Evolutionary conservation across 2,113 vertebrate species (phyloP), one percentile per base, ranked within the genome.

Genomic region (Zonotrichia leucophrys): DNA sequence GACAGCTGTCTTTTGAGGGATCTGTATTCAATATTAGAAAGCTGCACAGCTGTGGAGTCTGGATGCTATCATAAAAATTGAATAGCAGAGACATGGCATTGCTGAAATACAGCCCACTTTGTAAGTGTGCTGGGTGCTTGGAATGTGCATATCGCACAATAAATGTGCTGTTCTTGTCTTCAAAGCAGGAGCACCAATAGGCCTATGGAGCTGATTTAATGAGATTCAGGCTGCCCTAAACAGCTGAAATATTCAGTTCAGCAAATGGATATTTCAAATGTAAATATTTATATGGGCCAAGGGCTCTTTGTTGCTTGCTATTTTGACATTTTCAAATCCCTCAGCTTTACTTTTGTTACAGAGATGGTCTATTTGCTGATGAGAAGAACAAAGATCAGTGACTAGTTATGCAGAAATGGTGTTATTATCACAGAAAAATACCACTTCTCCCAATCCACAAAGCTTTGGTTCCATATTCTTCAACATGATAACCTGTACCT

Each of bases 281-380:
- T 97, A 97, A 97, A 97, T 96, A 96, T 97, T 97, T 97, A 94
- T 96, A 96, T 73, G 79, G 59, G 93, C 92, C 96, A 83, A 96
- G 87, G 74, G 82, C 52, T 92, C 79, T 91, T 92, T 91, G 35
- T 96, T 97, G 39, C 85, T 88, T 94, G 63, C 79, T 67, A 70
- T 88, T 95, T 92, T 97, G 95, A 94, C 72, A 96, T 96, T 95
- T 97, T 62, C 42, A 97, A 93, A 95, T 93, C 89, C 69, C 60
- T 92, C 72, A 79, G 83, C 73, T 74, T 96, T 88, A 91, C 70
- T 94, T 96, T 59, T 92, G 52, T 97, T 87, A 94, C 79, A 94
- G 88, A 92, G 46, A 92, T 13, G 14, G 80, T 73, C 35, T 85
- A 83, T 92, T 96, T 97, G 58, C 85, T 83, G 92, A 88, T 31